Evolutionary conservation across 30 jellyfish, hydroid and myxozoan species (phyloP), one percentile per base, ranked within the genome.

Genomic region (Chrysaora quinquecirrha): DNA sequence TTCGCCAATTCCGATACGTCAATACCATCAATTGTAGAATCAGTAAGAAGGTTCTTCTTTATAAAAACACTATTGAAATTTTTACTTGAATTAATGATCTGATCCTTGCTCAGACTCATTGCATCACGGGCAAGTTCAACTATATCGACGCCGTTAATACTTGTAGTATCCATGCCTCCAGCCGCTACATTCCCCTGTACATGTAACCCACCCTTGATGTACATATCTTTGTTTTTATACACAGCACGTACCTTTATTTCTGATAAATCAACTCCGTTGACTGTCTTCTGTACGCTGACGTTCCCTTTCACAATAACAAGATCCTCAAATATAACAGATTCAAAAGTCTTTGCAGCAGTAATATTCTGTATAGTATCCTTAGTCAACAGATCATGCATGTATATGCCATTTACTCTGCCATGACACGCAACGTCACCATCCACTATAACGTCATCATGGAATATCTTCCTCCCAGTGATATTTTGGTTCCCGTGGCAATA

Each of bases 191-290:
- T 33, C 27, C 73, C 81, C 20, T 31, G 4, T 23, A 64, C 38
- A 1, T 16, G 3, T 1, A 46, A 35, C 14, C 23, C 19, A n/a
- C 29, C 49, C 19, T 10, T 10, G 9, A 63, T 32, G 18, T 33
- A 23, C 0, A 22, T 47, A 9, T 27, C 34, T 1, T 62, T 73
- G 11, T 48, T 28, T 19, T 54, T 23, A 20, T 32, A 27, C 47
- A 35, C 30, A 9, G 63, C 23, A n/a, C 21, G 32, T 19, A 2
- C 2, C 21, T 48, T 64, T 16, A 78, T 31, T 31, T 61, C 74
- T 1, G 82, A 90, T 18, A 83, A 19, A 60, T 90, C 96, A 18
- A 90, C 96, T 16, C 84, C 89, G 48, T 90, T 95, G 30, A 90
- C 77, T 0, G 93, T 83, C 7, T 64, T 48, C 12, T 47, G 23